Evolutionary conservation across 2,888 invertebrate species (phyloP), one percentile per base, ranked within the genome.

Genomic region (Dorcus hopei): DNA sequence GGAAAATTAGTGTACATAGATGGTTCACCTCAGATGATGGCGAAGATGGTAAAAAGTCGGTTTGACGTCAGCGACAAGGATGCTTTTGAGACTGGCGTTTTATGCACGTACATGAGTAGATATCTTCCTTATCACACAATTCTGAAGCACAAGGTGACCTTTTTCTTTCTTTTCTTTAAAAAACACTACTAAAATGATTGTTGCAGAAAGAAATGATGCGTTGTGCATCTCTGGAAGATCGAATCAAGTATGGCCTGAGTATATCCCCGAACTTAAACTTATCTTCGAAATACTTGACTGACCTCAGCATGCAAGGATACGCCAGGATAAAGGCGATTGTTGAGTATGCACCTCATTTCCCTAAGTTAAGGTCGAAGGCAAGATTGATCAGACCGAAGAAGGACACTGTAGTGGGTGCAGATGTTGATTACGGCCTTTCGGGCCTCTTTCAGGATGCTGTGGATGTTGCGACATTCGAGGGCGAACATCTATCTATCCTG

Each of bases 1-100:
- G 89, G 89, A 2, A 80, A 83, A 51, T 70, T 90, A 2, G 80
- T 88, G 70, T 82, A 93, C 14, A 80, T 96, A 53, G 95, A 95
- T 72, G 94, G 94, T 9, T 81, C 89, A 0, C 90, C 89, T 0
- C 83, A 85, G 43, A 83, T 85, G 72, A 77, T 90, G 23, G 82
- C 83, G 68, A 78, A 79, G 0, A 61, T 85, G 0, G 68, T 80
- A 1, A 74, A 78, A 0, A 75, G 80, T 68, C 79, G 80, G 1
- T 72, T 84, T 5, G 72, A 71, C 38, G 73, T 75, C 38, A 77
- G 77, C 54, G 78, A 77, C 54, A 81, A 83, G 33, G 59, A 71
- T 0, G 79, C 81, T 55, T 72, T 85, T 0, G 81, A 87, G 66
- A 83, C 81, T 68, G 80, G 76, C 58, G 68, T 86, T 1, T 70